Percentiles rank a stretch among this genome's conserved stretches.
Conservation (phyloP, 2,113 vertebrate genomes). For the Brachypodius melanocephalos region DNA sequence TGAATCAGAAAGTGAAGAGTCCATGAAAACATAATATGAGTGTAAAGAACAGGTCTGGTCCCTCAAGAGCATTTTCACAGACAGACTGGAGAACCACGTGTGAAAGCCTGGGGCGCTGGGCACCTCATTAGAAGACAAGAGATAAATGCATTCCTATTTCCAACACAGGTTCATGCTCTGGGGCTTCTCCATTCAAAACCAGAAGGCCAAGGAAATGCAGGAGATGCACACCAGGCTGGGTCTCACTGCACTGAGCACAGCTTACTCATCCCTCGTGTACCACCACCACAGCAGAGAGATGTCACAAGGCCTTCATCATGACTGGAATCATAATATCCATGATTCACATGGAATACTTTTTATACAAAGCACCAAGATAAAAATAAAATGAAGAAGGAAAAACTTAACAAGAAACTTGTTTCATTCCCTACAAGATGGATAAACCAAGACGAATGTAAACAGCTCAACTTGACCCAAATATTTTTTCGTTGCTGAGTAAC, state of each 20-base stretch:
- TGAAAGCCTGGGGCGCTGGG: not conserved
- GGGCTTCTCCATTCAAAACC: not conserved
- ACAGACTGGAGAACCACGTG: not conserved
- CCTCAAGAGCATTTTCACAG: not conserved
- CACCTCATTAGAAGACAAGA: not conserved
- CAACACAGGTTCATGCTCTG: not conserved
- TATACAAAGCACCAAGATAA: constrained; percentile 38
- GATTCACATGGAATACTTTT: constrained; percentile 57
- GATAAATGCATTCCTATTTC: not conserved
- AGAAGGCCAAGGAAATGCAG: not conserved
- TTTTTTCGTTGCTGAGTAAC: constrained; percentile 72
- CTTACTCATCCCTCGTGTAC: not conserved
- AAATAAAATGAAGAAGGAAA: constrained; percentile 45
- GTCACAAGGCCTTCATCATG: constrained; percentile 38
- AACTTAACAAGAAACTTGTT: constrained; percentile 17
- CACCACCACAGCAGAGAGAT: constrained; percentile 25
- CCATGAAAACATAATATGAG: not conserved
- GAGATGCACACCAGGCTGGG: not conserved
- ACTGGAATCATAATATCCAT: constrained; percentile 32
- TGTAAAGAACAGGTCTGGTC: not conserved
- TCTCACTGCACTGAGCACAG: not conserved
- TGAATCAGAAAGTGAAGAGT: not conserved
- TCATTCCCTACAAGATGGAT: constrained; percentile 46
- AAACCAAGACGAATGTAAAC: constrained; percentile 46
- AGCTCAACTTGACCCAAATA: constrained; percentile 67